Evolutionary conservation across 2,113 vertebrate genomes (phyloP).

Genomic region (Zosterops pallidus): DNA sequence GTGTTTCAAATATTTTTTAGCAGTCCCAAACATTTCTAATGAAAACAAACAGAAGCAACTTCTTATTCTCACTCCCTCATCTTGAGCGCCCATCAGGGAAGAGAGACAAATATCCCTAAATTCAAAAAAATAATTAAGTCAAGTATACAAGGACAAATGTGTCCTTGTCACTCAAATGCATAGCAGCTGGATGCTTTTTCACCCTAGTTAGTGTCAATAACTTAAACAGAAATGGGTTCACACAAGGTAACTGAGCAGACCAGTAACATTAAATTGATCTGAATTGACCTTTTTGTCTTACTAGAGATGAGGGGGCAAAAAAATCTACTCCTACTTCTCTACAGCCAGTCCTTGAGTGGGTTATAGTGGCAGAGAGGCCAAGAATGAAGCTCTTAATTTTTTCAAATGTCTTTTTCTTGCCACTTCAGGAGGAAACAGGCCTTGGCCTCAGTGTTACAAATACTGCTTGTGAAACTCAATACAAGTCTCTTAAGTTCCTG

Average conservation of each 20-base stretch:
- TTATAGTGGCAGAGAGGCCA: not conserved
- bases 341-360: not conserved
- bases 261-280: not conserved
- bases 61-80: not conserved
- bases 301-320: not conserved
- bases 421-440: not conserved
- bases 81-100: not conserved
- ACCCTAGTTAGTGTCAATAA: not conserved
- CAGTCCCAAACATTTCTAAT: not conserved
- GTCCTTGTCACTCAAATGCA: not conserved
- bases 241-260: not conserved
- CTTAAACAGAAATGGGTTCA: not conserved
- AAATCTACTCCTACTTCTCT: not conserved
- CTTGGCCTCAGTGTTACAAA: not conserved
- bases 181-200: not conserved
- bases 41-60: not conserved
- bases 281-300: not conserved
- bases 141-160: not conserved
- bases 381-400: not conserved
- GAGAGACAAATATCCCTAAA: not conserved
- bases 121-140: not conserved
- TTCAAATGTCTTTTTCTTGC: not conserved
- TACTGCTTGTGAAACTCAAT: not conserved
- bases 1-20: not conserved
- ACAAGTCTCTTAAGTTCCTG: not conserved